Evolutionary conservation across 2,888 invertebrate species (phyloP), one percentile per base, ranked within the genome.

Genomic region (Cistogaster globosa): DNA sequence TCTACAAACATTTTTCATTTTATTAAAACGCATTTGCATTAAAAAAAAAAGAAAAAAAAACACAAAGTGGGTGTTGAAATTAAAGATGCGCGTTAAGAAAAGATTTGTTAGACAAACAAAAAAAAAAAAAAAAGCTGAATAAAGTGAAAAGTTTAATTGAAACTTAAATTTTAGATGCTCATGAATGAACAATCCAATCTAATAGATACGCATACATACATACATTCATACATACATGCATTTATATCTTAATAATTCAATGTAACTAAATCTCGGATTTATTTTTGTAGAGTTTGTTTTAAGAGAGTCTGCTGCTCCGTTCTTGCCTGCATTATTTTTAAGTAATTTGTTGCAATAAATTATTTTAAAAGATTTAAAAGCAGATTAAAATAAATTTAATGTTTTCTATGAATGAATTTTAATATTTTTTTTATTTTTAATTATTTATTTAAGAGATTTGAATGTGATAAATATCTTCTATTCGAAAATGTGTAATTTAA

Each of bases 101-200:
- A 42, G 45, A 78, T 80, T 79, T 75, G 60, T 80, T 42, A 42
- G 42, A 42, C 32, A 32, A 5, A 80, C 71, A 76, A 80, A 76
- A 84, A 80, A 76, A 67, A 76, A 80, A 76, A 84, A 80, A 76
- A 67, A 71, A 53, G 60, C 69, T 16, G 65, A 51, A 72, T 84
- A 72, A 76, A 84, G 75, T 84, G 75, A 76, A 84, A 84, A 80
- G 53, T 71, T 84, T 75, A 75, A 80, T 84, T 80, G 80, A 84
- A 80, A 80, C 71, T 76, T 42, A 67, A 80, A 32, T 8, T 32
- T 5, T 32, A 32, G 32, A 32, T 32, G 32, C 32, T 8, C 8
- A 5, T 7, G 5, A 5, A 5, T 32, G 6, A 26, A 26, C 26
- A n/a, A n/a, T 26, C 5, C 6, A 32, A 32, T 32, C 32, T 32